Evolutionary conservation across 2,113 vertebrate genomes (phyloP).

Genomic region (Dasyurus viverrinus): DNA sequence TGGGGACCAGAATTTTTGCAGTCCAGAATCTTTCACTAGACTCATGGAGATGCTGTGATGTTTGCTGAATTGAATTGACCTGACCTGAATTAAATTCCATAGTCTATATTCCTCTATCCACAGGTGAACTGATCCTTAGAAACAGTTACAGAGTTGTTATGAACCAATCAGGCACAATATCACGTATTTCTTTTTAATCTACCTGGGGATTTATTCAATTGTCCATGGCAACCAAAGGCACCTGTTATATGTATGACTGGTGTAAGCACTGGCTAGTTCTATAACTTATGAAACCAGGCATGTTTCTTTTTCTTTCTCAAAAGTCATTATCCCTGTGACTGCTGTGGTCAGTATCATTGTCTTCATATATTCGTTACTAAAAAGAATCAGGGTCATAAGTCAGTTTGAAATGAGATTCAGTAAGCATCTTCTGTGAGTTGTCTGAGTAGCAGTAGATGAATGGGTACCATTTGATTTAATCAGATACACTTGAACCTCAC

Average conservation of each 20-base stretch:
- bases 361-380: conserved; percentile 23
- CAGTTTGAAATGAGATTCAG: not conserved
- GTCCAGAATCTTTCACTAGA: too few species aligned
- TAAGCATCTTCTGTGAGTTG: not conserved
- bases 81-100: not conserved
- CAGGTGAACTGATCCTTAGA: not conserved
- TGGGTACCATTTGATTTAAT: conserved; percentile 26
- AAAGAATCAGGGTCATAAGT: not conserved
- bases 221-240: not conserved
- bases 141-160: not conserved
- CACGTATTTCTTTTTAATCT: not conserved
- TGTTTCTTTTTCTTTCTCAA: not conserved
- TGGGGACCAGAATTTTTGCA: too few species aligned
- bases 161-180: not conserved
- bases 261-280: not conserved
- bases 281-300: not conserved
- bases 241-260: not conserved
- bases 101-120: not conserved
- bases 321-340: conserved; percentile 28
- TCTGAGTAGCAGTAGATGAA: conserved; percentile 34
- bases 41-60: not conserved
- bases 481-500: not conserved
- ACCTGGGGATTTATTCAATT: not conserved
- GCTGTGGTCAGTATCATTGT: conserved; percentile 5
- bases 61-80: not conserved